These are phyloP conservation scores for Xenopus petersii DNA, from an alignment of 2,797 vertebrate species.

Conservation along the genomic window DNA sequence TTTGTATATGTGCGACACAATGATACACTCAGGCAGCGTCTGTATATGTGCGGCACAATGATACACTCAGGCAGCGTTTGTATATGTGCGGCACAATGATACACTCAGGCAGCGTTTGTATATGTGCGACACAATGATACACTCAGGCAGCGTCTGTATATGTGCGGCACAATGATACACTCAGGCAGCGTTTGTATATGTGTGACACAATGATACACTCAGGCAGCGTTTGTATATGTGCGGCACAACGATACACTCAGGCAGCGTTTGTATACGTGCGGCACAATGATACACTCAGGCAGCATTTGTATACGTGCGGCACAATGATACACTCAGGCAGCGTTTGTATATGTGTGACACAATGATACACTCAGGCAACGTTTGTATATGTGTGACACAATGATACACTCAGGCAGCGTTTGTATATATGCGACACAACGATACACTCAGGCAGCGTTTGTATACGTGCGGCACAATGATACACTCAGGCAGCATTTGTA, in stretches of 20 bases:
- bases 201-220: background rate
- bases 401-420: background rate
- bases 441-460: background rate
- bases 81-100: background rate
- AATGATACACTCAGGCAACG: background rate
- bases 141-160: background rate
- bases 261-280: no score
- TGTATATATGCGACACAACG: background rate
- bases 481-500: background rate
- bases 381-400: background rate
- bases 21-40: background rate
- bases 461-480: background rate
- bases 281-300: background rate
- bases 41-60: constrained; percentile 49
- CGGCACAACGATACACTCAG: background rate
- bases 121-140: background rate
- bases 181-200: no score
- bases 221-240: no score
- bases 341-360: no score
- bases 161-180: background rate
- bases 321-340: background rate
- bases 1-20: constrained; percentile 48
- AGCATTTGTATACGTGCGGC: no score
- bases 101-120: background rate
- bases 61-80: background rate